Conservation (phyloP, 2,797 vertebrate species). For the Gadopsis bispinosus region DNA sequence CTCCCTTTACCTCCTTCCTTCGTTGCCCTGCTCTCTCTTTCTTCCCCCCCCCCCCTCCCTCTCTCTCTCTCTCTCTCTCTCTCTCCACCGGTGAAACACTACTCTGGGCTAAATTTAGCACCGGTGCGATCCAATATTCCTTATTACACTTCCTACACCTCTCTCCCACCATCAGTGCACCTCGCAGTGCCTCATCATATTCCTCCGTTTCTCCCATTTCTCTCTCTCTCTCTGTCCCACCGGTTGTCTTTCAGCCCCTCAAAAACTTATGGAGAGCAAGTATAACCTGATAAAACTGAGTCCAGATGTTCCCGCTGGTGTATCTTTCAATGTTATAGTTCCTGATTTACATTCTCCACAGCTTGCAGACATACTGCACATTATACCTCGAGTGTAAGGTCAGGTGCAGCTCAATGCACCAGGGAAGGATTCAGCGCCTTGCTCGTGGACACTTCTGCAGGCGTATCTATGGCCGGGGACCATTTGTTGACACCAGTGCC, state of each 20-base stretch:
- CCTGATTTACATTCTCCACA: neutral
- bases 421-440: neutral
- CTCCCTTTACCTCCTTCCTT: constrained; percentile 37
- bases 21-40: constrained; percentile 44
- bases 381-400: neutral
- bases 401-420: neutral
- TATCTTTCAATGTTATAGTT: neutral
- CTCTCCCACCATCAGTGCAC: constrained; percentile 47
- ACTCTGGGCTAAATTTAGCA: constrained; percentile 83
- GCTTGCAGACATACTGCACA: neutral
- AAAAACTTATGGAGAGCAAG: constrained; percentile 5
- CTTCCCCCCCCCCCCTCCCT: constrained; percentile 36
- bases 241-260: constrained; percentile 1
- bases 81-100: constrained; percentile 73
- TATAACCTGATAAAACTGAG: neutral
- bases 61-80: constrained; percentile 46
- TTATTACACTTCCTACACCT: constrained; percentile 73
- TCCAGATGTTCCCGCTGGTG: neutral
- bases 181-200: constrained; percentile 55
- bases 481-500: neutral
- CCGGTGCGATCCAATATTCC: constrained; percentile 76
- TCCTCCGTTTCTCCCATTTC: constrained; percentile 29
- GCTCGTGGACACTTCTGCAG: neutral
- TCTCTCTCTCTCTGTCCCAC: constrained; percentile 10
- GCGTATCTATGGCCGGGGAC: neutral